Evolutionary conservation across 2,113 vertebrate species (phyloP).

Genomic region (Paradoxurus hermaphroditus): DNA sequence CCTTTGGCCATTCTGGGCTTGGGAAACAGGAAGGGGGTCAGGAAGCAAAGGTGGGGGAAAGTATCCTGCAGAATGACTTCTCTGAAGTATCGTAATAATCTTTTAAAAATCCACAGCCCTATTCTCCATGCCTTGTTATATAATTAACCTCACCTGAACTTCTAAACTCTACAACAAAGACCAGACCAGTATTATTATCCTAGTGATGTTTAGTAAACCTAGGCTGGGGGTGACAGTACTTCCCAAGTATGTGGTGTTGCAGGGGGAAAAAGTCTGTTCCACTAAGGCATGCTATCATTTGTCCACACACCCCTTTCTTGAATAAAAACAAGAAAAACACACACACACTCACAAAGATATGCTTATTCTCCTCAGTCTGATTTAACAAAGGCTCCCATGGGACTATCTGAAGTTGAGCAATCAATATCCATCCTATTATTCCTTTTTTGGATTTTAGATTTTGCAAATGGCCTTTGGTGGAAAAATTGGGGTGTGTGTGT

Average conservation of each 20-base stretch:
- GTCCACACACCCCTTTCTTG: not conserved
- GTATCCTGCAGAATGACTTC: not conserved
- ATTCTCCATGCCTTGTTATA: not conserved
- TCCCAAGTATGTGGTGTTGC: not conserved
- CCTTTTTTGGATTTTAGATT: not conserved
- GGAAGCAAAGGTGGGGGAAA: not conserved
- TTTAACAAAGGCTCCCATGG: not conserved
- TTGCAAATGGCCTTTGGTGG: not conserved
- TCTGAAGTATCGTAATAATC: not conserved
- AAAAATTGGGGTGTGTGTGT: not conserved
- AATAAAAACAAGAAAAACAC: not conserved
- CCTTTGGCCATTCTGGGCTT: not conserved
- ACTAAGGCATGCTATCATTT: too few relatives aligned
- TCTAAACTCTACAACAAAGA: not conserved
- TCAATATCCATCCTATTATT: not conserved
- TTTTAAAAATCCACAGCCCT: not conserved
- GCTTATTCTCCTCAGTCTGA: not conserved
- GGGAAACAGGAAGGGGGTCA: not conserved
- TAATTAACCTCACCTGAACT: not conserved
- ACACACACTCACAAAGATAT: not conserved
- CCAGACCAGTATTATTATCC: not conserved
- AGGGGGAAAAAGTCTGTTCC: rapidly evolving
- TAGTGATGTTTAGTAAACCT: not conserved
- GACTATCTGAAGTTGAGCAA: not conserved
- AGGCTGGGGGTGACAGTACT: not conserved